A percentile compares a stretch with the other conserved stretches of the same genome.
Conservation (phyloP, 2,888 invertebrate genomes). For the Allophyes oxyacanthae region DNA sequence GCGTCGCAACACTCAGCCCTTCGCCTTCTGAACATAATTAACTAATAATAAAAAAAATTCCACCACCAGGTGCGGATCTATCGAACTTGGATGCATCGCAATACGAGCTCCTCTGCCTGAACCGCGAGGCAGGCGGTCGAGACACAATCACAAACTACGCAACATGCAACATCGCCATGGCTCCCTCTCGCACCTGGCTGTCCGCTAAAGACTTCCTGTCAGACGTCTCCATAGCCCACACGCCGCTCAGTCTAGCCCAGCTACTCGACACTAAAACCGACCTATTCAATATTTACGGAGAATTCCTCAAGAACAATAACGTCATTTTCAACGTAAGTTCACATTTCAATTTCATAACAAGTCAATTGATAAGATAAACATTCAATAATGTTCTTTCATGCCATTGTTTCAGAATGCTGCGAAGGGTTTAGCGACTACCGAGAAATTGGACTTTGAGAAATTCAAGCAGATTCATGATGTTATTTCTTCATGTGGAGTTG, state of each 20-base stretch:
- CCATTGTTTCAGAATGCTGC: constrained; percentile 76
- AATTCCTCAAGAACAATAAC: constrained; percentile 85
- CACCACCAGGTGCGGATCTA: constrained; percentile 88
- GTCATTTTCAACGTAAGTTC: constrained; percentile 84
- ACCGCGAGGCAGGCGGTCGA: constrained; percentile 85
- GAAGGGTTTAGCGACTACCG: constrained; percentile 79
- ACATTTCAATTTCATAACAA: constrained; percentile 13
- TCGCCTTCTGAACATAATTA: too few species aligned
- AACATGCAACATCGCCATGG: constrained; percentile 90
- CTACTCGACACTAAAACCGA: constrained; percentile 88
- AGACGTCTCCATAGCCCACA: constrained; percentile 91
- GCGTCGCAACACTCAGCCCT: too few species aligned
- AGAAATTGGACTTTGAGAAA: constrained; percentile 82
- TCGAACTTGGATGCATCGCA: constrained; percentile 86
- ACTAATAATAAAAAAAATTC: neutral
- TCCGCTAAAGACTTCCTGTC: constrained; percentile 84
- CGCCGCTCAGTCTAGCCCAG: constrained; percentile 89
- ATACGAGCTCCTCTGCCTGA: constrained; percentile 91
- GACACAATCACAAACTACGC: constrained; percentile 86
- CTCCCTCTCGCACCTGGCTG: constrained; percentile 89
- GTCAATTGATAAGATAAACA: neutral
- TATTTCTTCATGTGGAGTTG: constrained; percentile 74
- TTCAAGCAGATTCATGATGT: constrained; percentile 83
- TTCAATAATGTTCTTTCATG: constrained; percentile 1
- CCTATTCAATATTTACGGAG: constrained; percentile 91